phyloP scores from a whole-genome alignment of 2,888 invertebrate genomes.

The Petrolisthes manimaculis region DNA sequence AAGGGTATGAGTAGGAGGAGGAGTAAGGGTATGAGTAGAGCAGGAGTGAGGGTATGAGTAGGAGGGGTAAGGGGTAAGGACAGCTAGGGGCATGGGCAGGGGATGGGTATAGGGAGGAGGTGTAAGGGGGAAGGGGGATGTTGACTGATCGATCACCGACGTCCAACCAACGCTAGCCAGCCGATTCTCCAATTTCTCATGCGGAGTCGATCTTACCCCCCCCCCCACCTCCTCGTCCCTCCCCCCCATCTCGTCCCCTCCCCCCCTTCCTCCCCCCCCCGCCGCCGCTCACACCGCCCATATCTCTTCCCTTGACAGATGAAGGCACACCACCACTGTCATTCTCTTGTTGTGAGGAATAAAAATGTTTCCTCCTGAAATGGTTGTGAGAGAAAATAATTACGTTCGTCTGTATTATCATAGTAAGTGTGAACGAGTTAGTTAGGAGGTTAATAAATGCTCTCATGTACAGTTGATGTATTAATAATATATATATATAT shows the following conservation, averaged over 20 bases:
- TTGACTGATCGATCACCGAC: slow-evolving; percentile 38
- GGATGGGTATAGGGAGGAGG: background rate
- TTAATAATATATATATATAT: too few species aligned
- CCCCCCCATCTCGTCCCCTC: background rate
- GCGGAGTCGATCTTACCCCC: slow-evolving; percentile 20
- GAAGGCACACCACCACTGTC: background rate
- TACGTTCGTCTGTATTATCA: too few species aligned
- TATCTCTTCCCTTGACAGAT: slow-evolving; percentile 5
- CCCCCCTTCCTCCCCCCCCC: too few species aligned
- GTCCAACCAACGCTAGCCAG: slow-evolving; percentile 36
- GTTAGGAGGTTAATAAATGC: too few species aligned
- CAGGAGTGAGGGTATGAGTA: background rate
- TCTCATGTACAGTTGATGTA: too few species aligned
- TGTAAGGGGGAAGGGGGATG: background rate
- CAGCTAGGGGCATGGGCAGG: too few species aligned
- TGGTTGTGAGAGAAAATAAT: too few species aligned
- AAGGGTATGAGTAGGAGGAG: background rate
- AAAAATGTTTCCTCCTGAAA: too few species aligned
- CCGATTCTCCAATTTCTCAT: slow-evolving; percentile 45
- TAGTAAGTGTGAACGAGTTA: too few species aligned
- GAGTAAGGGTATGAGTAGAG: background rate
- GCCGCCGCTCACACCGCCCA: too few species aligned
- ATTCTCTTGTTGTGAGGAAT: slow-evolving; percentile 17
- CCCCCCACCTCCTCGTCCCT: too few species aligned
- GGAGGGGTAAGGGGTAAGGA: background rate